Percentiles rank a stretch among this genome's conserved stretches.
phyloP scores from a whole-genome alignment of 1,140 invertebrate species.

The Nomia melanderi region DNA sequence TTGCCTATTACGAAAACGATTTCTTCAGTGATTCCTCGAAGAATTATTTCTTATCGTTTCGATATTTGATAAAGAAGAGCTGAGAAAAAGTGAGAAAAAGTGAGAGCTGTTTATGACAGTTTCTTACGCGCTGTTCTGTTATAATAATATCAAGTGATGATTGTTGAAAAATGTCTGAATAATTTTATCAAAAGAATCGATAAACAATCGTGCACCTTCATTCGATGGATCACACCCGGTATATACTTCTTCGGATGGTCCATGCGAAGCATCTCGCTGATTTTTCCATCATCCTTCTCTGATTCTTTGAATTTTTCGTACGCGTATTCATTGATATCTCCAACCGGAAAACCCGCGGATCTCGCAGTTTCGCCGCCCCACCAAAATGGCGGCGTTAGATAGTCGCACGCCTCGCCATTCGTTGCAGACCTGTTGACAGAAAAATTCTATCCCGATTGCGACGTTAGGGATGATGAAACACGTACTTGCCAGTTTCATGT shows the following conservation, averaged over 20 bases:
- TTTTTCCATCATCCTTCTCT: not conserved
- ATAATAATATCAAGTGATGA: too few relatives aligned
- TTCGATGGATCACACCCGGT: conserved; percentile 1
- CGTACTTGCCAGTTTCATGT: not conserved
- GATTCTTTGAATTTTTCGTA: not conserved
- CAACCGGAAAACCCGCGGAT: not conserved
- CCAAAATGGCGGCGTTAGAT: conserved; percentile 8
- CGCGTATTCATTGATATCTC: conserved; percentile 18
- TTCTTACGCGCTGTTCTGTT: too few relatives aligned
- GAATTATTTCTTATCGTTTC: too few relatives aligned
- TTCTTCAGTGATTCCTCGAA: too few relatives aligned
- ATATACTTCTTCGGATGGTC: conserved; percentile 16
- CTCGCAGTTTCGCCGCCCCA: not conserved
- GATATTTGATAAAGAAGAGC: too few relatives aligned
- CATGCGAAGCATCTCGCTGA: conserved; percentile 1
- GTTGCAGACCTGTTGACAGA: not conserved
- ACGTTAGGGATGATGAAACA: too few relatives aligned
- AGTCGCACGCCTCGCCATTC: not conserved
- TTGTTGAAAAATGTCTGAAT: too few relatives aligned
- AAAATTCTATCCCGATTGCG: not conserved
- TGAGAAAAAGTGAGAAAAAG: too few relatives aligned
- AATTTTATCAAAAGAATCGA: too few relatives aligned
- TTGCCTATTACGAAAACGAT: too few relatives aligned
- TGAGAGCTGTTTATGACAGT: too few relatives aligned
- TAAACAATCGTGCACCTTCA: too few relatives aligned